phyloP scores from a whole-genome alignment of 1,140 invertebrate species.

The Caenorhabditis briggsae region DNA sequence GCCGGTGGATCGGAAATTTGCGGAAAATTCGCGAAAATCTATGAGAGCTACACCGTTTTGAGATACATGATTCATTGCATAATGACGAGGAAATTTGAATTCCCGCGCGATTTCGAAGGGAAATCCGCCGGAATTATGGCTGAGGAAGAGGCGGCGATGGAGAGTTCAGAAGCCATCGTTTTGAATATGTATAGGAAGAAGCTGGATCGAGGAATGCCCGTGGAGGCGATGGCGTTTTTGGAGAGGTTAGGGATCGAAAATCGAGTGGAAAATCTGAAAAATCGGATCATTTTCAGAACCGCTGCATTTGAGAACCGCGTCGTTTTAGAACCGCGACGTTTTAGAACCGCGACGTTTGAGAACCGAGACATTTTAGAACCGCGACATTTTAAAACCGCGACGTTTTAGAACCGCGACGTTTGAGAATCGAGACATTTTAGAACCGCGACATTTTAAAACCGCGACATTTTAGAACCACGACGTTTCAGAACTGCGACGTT shows the following conservation, averaged over 20 bases:
- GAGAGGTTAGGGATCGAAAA: not conserved
- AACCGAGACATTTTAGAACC: too few relatives aligned
- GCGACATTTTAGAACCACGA: too few relatives aligned
- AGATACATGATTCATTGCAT: conserved; percentile 33
- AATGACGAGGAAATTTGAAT: not conserved
- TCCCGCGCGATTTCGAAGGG: not conserved
- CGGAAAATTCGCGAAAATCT: not conserved
- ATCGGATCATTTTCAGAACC: too few relatives aligned
- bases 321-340: too few relatives aligned
- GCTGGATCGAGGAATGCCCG: not conserved
- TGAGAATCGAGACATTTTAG: too few relatives aligned
- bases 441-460: too few relatives aligned
- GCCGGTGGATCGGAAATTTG: not conserved
- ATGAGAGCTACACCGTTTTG: not conserved
- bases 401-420: too few relatives aligned
- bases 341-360: too few relatives aligned
- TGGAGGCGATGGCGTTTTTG: not conserved
- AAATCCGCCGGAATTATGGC: not conserved
- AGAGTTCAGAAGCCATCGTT: not conserved
- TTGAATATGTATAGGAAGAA: not conserved
- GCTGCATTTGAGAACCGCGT: too few relatives aligned
- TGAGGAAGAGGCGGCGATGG: not conserved
- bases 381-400: too few relatives aligned
- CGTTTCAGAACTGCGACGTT: too few relatives aligned
- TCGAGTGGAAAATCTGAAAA: too few relatives aligned